Evolutionary conservation across 2,113 vertebrate genomes (phyloP), one percentile per base, ranked within the genome.

Genomic region (Piprites chloris): DNA sequence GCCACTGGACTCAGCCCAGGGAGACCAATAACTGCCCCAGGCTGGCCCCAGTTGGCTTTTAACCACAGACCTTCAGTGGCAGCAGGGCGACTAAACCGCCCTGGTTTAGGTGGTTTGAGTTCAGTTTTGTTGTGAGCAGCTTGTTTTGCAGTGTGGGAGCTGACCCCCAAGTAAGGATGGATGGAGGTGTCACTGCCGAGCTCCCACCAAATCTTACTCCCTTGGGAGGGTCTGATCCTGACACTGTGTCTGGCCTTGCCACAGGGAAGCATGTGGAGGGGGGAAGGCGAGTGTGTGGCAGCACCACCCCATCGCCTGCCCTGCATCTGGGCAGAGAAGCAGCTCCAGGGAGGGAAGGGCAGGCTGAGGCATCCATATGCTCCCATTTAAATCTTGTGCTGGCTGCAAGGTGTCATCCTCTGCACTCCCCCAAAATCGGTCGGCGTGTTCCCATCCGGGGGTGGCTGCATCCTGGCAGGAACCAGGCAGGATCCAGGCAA

Each of bases 1-100:
- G 78, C 79, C 85, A 56, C 94, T 91, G 84, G 81, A 73, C 62
- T 85, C 58, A 72, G 81, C 77, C 91, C 91, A 91, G 85, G 4
- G 7, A 89, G n/a, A 85, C 85, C 9, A 44, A 6, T 47, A 87
- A 47, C 58, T 62, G 58, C 35, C 52, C 73, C 4, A 8, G 7
- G 4, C 92, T 76, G 75, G 52, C 41, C 85, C 28, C 2, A 1
- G 63, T 72, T 92, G 89, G 71, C 67, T 93, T 80, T 50, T 90
- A 74, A 92, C 63, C 4, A 28, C 50, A 50, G 41, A 21, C n/a
- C 53, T 83, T 67, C 0, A 7, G 58, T 2, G 16, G 33, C 14
- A 35, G 53, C 62, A 32, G 58, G 44, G 18, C 0, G 0, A 59
- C 46, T 28, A 41, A 89, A 78, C 79, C 26, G 41, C 49, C 49